Conservation (phyloP, 2,113 vertebrate genomes). For the Coregonus clupeaformis region DNA sequence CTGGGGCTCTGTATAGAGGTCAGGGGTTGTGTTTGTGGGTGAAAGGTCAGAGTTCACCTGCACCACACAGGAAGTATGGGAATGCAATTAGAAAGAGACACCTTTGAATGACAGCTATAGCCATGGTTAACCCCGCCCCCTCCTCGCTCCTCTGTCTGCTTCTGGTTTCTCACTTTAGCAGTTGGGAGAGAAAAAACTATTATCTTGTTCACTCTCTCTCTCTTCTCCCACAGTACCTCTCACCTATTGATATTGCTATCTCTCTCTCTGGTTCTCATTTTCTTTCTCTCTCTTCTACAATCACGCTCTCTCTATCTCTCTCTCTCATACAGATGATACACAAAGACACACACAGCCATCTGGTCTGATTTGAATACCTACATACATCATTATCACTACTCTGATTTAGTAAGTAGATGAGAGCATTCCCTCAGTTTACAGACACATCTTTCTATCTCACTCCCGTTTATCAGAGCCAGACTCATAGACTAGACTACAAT, state of each 20-base stretch:
- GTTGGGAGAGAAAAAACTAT: background rate
- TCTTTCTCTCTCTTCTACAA: background rate
- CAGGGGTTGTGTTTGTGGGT: constrained; percentile 21
- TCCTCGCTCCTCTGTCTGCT: background rate
- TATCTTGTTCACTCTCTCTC: background rate
- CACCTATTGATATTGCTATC: background rate
- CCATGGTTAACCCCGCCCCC: background rate
- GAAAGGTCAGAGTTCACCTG: constrained; percentile 36
- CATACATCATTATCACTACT: background rate
- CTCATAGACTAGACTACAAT: constrained; percentile 24
- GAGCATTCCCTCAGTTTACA: background rate
- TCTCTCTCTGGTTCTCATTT: background rate
- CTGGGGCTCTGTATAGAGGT: constrained; percentile 25
- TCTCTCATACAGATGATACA: background rate
- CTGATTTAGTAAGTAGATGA: background rate
- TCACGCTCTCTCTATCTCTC: too few species aligned
- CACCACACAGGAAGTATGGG: constrained; percentile 39
- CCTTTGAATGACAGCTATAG: constrained; percentile 19
- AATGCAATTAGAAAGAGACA: constrained; percentile 30
- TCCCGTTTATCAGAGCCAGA: constrained; percentile 32
- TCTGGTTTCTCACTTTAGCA: constrained; percentile 51
- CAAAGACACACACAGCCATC: background rate
- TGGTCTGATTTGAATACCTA: background rate
- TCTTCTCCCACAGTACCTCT: background rate
- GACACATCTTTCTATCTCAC: constrained; percentile 18